These are phyloP conservation scores for Gonatopus flavifemur DNA, from an alignment of 1,140 invertebrate species.

Conservation along the genomic window DNA sequence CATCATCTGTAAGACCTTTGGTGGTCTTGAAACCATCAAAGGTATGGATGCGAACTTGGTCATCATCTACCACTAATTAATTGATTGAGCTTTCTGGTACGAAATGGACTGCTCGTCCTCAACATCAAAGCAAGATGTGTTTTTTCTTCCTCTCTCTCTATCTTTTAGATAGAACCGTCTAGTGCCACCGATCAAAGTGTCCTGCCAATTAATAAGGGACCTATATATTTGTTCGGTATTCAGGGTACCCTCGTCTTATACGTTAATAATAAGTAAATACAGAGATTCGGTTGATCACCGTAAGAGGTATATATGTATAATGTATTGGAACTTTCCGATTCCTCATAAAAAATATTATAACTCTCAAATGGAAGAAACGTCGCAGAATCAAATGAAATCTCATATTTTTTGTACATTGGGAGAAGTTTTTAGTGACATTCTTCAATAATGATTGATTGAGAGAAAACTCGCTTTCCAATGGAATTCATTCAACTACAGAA, in stretches of 20 bases:
- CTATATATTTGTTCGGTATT: slow-evolving; percentile 40
- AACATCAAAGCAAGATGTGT: slow-evolving; percentile 41
- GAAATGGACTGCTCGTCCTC: slow-evolving; percentile 45
- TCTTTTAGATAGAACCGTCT: slow-evolving; percentile 19
- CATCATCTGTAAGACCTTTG: slow-evolving; percentile 17
- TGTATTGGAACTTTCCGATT: no score
- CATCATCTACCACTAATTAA: slow-evolving; percentile 39
- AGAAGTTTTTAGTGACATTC: no score
- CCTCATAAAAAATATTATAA: no score
- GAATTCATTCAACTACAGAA: no score
- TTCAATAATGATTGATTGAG: no score
- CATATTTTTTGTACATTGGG: no score
- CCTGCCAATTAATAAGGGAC: slow-evolving; percentile 50
- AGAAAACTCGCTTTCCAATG: no score
- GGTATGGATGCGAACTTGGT: slow-evolving; percentile 11
- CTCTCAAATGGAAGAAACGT: no score
- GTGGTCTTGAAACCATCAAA: slow-evolving; percentile 23
- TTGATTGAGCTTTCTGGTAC: slow-evolving; percentile 46
- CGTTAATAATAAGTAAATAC: slow-evolving; percentile 49
- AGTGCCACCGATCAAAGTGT: slow-evolving; percentile 34
- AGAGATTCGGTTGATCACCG: slow-evolving; percentile 10
- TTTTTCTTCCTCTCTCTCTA: slow-evolving; percentile 8
- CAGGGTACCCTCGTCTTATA: slow-evolving; percentile 38
- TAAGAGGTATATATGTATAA: no score
- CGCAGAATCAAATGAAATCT: no score